These are phyloP conservation scores for Eugnorisma glareosa DNA, from an alignment of 2,888 invertebrate species.

Conservation along the genomic window DNA sequence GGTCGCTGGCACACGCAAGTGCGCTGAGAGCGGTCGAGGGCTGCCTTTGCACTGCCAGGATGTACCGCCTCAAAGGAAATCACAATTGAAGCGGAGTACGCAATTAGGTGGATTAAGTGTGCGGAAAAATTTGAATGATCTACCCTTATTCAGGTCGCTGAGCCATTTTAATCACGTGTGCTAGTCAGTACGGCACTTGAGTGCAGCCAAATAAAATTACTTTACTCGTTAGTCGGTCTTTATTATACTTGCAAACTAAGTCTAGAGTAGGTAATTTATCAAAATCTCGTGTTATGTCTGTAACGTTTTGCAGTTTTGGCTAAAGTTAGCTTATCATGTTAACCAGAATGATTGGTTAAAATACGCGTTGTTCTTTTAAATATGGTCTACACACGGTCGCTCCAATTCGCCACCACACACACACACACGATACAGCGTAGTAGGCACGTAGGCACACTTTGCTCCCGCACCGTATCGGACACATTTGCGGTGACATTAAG, in stretches of 20 bases:
- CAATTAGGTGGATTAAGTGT: conserved; percentile 56
- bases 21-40: conserved; percentile 41
- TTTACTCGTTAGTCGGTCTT: background rate
- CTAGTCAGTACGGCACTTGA: background rate
- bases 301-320: background rate
- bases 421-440: background rate
- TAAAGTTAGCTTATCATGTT: background rate
- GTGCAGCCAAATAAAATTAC: background rate
- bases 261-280: background rate
- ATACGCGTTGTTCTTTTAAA: background rate
- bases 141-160: conserved; percentile 2
- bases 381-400: background rate
- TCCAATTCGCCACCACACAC: background rate
- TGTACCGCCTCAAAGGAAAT: conserved; percentile 51
- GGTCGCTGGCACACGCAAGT: conserved; percentile 35
- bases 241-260: background rate
- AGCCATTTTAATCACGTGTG: conserved; percentile 17
- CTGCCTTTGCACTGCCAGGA: conserved; percentile 49
- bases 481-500: conserved; percentile 18
- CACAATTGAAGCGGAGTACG: conserved; percentile 60
- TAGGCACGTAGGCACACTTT: background rate
- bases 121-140: conserved; percentile 44
- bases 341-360: background rate
- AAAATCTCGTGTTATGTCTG: background rate
- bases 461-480: background rate